Evolutionary conservation across 2,113 vertebrate species (phyloP).

Genomic region (Dicaeum eximium): DNA sequence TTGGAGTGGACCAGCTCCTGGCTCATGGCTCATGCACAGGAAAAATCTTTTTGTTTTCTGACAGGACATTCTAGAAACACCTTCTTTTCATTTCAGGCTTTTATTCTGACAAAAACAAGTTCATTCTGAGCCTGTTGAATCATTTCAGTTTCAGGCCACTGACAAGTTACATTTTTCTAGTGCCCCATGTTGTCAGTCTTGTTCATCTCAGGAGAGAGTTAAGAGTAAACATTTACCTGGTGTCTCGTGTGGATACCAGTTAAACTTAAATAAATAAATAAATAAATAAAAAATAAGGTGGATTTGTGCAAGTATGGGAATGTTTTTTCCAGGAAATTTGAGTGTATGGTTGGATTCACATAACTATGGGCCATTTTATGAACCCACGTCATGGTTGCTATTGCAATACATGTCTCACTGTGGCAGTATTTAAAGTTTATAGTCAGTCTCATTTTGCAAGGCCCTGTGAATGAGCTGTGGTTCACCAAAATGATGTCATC

Average conservation of each 20-base stretch:
- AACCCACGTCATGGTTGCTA: neutral
- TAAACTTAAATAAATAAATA: no score
- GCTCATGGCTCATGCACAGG: neutral
- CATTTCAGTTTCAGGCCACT: slow-evolving; percentile 29
- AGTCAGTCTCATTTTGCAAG: neutral
- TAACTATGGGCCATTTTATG: neutral
- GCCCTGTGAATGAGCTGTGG: neutral
- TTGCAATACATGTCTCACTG: neutral
- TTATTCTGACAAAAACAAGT: slow-evolving; percentile 2
- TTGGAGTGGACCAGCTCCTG: neutral
- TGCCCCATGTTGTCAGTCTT: slow-evolving; percentile 31
- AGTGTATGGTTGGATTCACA: neutral
- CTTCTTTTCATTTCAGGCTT: slow-evolving; percentile 5
- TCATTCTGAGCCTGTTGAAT: slow-evolving; percentile 35
- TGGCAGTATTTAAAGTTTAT: neutral
- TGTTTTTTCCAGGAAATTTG: neutral
- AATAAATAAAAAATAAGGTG: neutral
- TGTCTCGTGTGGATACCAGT: neutral
- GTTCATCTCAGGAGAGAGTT: slow-evolving; percentile 32
- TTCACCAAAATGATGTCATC: neutral
- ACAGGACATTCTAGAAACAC: slow-evolving; percentile 7
- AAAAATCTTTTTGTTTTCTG: neutral
- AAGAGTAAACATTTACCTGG: slow-evolving; percentile 36
- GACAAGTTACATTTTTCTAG: slow-evolving; percentile 40
- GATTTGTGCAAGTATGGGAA: neutral